A percentile compares a stretch with the other conserved stretches of the same genome.
These are phyloP conservation scores for Drosophila kambysellisi DNA, from an alignment of 2,888 invertebrate species.

Conservation along the genomic window DNA sequence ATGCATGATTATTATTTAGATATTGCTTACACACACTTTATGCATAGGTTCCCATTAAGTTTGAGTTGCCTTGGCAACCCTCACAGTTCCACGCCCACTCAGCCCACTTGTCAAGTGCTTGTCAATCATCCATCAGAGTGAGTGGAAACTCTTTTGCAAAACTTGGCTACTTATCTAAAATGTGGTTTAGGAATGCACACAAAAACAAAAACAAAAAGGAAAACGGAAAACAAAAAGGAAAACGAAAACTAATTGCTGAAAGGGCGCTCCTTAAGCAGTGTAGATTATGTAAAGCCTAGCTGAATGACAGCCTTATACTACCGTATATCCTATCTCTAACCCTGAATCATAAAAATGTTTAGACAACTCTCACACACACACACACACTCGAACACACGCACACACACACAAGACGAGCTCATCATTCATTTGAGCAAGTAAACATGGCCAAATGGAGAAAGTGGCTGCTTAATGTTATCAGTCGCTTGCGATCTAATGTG, in stretches of 20 bases:
- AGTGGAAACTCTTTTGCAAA: slow-evolving; percentile 49
- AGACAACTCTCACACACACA: slow-evolving; percentile 59
- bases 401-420: slow-evolving; percentile 42
- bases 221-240: slow-evolving; percentile 33
- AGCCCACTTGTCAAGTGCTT: slow-evolving; percentile 50
- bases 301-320: slow-evolving; percentile 51
- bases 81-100: background rate
- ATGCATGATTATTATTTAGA: slow-evolving; percentile 9
- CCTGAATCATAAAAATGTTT: slow-evolving; percentile 78
- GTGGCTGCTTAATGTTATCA: slow-evolving; percentile 72
- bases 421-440: slow-evolving; percentile 69
- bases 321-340: slow-evolving; percentile 66
- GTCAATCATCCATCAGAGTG: slow-evolving; percentile 62
- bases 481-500: slow-evolving; percentile 65
- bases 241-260: slow-evolving; percentile 75
- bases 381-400: background rate
- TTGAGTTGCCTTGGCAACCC: slow-evolving; percentile 30
- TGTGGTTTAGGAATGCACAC: slow-evolving; percentile 47
- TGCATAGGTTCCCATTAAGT: slow-evolving; percentile 46
- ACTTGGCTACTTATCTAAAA: slow-evolving; percentile 67
- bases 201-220: slow-evolving; percentile 59
- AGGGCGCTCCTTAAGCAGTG: slow-evolving; percentile 62
- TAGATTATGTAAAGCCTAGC: slow-evolving; percentile 70
- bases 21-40: slow-evolving; percentile 44
- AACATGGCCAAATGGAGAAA: slow-evolving; percentile 68